Percentiles rank a stretch among this genome's conserved stretches.
Evolutionary conservation across 2,113 vertebrate species (phyloP).

Genomic region (Parotia lawesii): DNA sequence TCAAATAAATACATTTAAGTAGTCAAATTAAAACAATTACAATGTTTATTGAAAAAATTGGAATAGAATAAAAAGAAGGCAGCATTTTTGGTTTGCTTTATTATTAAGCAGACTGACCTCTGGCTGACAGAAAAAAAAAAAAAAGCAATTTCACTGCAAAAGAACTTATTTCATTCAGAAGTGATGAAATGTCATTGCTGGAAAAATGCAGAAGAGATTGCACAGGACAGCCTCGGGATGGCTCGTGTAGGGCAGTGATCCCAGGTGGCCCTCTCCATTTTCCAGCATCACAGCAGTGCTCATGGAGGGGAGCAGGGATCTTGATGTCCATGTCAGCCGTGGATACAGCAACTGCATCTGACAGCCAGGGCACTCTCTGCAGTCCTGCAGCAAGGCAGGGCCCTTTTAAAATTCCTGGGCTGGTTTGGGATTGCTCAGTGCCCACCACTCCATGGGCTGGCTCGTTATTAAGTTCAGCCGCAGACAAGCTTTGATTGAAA

Average conservation of each 20-base stretch:
- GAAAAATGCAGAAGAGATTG: conserved; percentile 5
- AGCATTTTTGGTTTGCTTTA: not conserved
- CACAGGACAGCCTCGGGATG: not conserved
- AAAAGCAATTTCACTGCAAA: conserved; percentile 11
- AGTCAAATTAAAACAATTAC: not conserved
- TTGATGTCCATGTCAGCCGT: not conserved
- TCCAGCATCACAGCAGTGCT: not conserved
- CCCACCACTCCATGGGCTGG: not conserved
- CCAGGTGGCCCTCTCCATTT: conserved; percentile 27
- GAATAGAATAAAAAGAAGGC: not conserved
- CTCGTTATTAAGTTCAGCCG: not conserved
- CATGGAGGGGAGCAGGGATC: not conserved
- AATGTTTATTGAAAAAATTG: not conserved
- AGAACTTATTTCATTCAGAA: conserved; percentile 13
- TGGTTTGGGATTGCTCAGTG: not conserved
- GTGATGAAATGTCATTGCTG: conserved; percentile 47
- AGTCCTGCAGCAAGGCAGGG: not conserved
- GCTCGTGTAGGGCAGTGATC: not conserved
- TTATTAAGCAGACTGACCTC: not conserved
- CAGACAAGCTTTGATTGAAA: conserved; percentile 45
- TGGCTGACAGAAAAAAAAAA: not conserved
- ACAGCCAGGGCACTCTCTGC: conserved; percentile 16
- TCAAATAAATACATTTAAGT: not conserved
- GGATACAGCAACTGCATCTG: not conserved
- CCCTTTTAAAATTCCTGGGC: not conserved